Conservation (phyloP, 1,140 invertebrate species). For the Ctenoplectra terminalis region DNA sequence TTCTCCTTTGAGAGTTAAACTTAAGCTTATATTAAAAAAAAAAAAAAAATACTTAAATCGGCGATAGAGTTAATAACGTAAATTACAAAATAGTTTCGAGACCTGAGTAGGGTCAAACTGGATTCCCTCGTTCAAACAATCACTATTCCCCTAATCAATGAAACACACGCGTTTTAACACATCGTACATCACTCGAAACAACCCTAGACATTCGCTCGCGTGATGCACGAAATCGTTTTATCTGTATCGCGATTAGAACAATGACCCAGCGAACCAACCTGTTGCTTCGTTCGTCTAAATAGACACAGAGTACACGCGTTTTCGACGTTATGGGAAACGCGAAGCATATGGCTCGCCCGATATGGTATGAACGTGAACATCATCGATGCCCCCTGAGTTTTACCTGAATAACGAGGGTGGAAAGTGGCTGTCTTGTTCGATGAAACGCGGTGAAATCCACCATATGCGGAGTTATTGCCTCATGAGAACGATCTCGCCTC, state of each 20-base stretch:
- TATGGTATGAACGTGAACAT: conserved; percentile 56
- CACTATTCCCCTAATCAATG: neutral
- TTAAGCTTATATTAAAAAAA: too few relatives aligned
- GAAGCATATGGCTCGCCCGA: conserved; percentile 70
- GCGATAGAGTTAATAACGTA: too few relatives aligned
- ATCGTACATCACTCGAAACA: neutral
- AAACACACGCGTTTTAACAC: neutral
- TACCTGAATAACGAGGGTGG: conserved; percentile 59
- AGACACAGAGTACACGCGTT: conserved; percentile 18
- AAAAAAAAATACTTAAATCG: too few relatives aligned
- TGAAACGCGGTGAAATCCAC: conserved; percentile 59
- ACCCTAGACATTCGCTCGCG: neutral
- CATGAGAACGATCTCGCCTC: conserved; percentile 69
- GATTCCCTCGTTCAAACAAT: too few relatives aligned
- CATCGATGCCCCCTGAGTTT: conserved; percentile 55
- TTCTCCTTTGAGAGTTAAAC: too few relatives aligned
- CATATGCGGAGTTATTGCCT: conserved; percentile 69
- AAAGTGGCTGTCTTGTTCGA: conserved; percentile 44
- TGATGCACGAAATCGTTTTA: conserved; percentile 49
- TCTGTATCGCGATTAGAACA: conserved; percentile 59
- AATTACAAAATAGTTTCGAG: too few relatives aligned
- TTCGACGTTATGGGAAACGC: conserved; percentile 69
- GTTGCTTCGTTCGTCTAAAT: conserved; percentile 56
- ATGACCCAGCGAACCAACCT: conserved; percentile 50
- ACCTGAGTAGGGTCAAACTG: too few relatives aligned